These are phyloP conservation scores for Osmerus eperlanus DNA, from an alignment of 2,113 vertebrate species.

Conservation along the genomic window DNA sequence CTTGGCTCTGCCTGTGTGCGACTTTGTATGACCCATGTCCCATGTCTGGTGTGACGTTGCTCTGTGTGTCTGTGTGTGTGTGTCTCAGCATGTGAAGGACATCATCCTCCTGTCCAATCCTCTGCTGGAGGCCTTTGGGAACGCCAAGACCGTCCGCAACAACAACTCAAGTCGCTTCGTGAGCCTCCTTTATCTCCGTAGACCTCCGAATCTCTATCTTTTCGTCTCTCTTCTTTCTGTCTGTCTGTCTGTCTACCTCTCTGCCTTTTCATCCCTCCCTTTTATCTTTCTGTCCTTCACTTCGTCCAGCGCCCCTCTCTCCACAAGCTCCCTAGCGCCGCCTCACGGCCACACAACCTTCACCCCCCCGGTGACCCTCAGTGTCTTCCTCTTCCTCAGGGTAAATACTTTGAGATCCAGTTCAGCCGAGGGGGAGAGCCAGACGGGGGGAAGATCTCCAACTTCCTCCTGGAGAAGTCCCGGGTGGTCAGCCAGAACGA, in stretches of 20 bases:
- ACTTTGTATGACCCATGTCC: background rate
- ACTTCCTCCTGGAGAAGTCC: constrained; percentile 95
- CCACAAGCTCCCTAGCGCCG: background rate
- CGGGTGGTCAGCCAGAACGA: constrained; percentile 95
- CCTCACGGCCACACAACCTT: background rate
- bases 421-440: constrained; percentile 96
- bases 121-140: constrained; percentile 78
- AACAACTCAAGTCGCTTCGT: constrained; percentile 83
- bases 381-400: constrained; percentile 65
- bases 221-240: background rate
- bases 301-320: too few relatives aligned
- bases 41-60: constrained; percentile 14
- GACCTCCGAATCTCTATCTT: background rate
- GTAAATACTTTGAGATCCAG: constrained; percentile 98
- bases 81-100: constrained; percentile 75
- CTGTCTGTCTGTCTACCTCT: background rate
- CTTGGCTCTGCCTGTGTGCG: too few relatives aligned
- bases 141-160: constrained; percentile 80
- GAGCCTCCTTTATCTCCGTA: constrained; percentile 46
- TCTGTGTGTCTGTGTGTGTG: constrained; percentile 24
- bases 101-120: constrained; percentile 82
- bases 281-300: too few relatives aligned
- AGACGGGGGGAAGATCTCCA: constrained; percentile 94
- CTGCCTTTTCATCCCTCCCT: too few relatives aligned
- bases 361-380: background rate